Evolutionary conservation across 2,888 invertebrate genomes (phyloP), one percentile per base, ranked within the genome.

Genomic region (Macaria liturata): DNA sequence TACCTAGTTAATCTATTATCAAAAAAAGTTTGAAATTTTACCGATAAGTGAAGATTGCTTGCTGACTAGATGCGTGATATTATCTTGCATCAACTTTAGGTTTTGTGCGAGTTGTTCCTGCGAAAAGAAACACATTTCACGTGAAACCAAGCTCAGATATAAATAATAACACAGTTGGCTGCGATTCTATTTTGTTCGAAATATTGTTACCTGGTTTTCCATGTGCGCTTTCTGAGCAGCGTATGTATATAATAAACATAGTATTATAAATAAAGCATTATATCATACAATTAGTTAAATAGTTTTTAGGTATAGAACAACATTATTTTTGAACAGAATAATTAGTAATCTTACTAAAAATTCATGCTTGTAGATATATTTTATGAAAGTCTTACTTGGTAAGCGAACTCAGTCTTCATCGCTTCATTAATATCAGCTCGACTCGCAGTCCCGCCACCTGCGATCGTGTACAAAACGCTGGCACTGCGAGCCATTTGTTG

Each of bases 401-500:
- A 88, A 59, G 85, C 85, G 43, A 91, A 89, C 71, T 91, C 91
- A 0, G 87, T 83, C 67, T 88, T 86, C 90, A 91, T 90, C 20
- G 90, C 90, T 0, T 86, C 86, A 0, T 81, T 80, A n/a, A 91
- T 88, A 31, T 89, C 91, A 0, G 80, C 70, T 1, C 79, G 66
- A 55, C 71, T 81, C 31, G 86, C 82, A 0, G 73, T 64, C 0
- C 81, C 84, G 0, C 91, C 91, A 0, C 90, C 89, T 0, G 90
- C 90, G 0, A 91, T 78, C 0, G 89, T 87, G 70, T 89, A 88
- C 30, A 92, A 58, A 0, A 91, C 91, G 56, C 87, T 86, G 0
- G 91, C 91, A 50, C 87, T 88, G 3, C 89, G 74, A 4, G 91
- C 92, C 89, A 91, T 90, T 61, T 92, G 92, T 54, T 93, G 91